Evolutionary conservation across 2,113 vertebrate species (phyloP).

Genomic region (Protobothrops flavoviridis): DNA sequence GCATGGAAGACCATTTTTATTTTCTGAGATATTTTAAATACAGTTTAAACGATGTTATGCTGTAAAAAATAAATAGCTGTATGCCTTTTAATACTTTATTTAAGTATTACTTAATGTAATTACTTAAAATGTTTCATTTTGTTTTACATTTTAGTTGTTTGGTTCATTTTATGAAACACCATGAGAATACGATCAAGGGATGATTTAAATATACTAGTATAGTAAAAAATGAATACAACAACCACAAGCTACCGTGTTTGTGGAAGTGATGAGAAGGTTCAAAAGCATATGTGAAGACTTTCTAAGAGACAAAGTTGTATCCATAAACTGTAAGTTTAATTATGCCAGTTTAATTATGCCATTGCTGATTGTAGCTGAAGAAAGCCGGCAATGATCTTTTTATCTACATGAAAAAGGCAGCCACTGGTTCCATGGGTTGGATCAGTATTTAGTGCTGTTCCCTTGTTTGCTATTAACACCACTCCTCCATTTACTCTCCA

Average conservation of each 20-base stretch:
- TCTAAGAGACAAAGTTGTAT: neutral
- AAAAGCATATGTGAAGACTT: neutral
- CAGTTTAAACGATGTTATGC: neutral
- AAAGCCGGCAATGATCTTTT: neutral
- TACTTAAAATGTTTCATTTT: neutral
- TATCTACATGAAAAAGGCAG: neutral
- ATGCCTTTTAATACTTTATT: neutral
- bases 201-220: neutral
- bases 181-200: neutral
- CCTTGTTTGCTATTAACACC: neutral
- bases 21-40: neutral
- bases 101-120: neutral
- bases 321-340: neutral
- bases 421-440: neutral
- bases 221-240: neutral
- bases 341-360: neutral
- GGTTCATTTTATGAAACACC: neutral
- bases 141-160: neutral
- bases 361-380: neutral
- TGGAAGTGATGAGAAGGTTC: neutral
- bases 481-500: neutral
- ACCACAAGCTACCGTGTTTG: neutral
- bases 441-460: neutral
- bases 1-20: neutral
- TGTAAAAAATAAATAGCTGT: neutral